Conservation (phyloP, 2,888 invertebrate species). For the Matsumyia berberina region DNA sequence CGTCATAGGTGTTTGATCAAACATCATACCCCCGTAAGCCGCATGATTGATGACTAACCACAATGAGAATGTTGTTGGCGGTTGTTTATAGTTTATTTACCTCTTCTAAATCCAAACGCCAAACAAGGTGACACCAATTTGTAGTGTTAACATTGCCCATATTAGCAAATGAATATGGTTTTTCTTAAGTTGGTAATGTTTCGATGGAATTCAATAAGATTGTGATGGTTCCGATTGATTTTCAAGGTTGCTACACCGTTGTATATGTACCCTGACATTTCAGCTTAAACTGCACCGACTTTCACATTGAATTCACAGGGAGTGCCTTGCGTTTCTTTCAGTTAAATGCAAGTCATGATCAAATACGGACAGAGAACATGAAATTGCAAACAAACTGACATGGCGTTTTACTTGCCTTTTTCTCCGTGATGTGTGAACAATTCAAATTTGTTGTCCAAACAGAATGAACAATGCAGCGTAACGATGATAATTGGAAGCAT, state of each 20-base stretch:
- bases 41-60: slow-evolving; percentile 33
- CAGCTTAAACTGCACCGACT: not conserved
- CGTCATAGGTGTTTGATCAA: slow-evolving; percentile 6
- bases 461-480: slow-evolving; percentile 1
- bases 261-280: not conserved
- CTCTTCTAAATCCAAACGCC: slow-evolving; percentile 15
- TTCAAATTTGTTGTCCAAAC: not conserved
- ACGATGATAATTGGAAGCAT: slow-evolving; percentile 9
- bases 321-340: not conserved
- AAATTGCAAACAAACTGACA: not conserved
- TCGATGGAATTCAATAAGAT: slow-evolving; percentile 4
- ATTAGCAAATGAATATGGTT: not conserved
- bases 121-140: slow-evolving; percentile 36
- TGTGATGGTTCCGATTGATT: not conserved
- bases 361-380: not conserved
- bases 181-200: slow-evolving; percentile 14
- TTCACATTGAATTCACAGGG: not conserved
- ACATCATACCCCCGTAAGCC: slow-evolving; percentile 10
- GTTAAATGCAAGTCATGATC: not conserved
- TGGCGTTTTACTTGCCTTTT: not conserved
- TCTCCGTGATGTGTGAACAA: not conserved
- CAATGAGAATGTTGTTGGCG: slow-evolving; percentile 37
- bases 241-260: not conserved
- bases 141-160: slow-evolving; percentile 1
- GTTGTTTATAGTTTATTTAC: slow-evolving; percentile 59